These are phyloP conservation scores for Siderastrea siderea DNA, from an alignment of 92 coral and sea anemone species.

Conservation along the genomic window DNA sequence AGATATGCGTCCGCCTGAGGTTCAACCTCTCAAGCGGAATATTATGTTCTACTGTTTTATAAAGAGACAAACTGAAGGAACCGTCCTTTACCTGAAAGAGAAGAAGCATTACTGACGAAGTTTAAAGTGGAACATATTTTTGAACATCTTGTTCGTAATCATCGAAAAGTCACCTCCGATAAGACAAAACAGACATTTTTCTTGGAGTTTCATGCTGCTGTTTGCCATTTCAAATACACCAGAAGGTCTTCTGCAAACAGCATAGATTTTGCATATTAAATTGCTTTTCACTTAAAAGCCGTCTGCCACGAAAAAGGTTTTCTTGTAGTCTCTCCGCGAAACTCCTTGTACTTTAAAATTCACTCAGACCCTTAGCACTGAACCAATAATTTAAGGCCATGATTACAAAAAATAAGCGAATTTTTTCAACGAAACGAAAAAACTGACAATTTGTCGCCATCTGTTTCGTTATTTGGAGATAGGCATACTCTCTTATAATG, in stretches of 20 bases:
- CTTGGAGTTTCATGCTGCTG: not conserved
- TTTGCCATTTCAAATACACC: not conserved
- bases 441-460: not conserved
- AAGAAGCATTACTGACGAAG: not conserved
- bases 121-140: no score
- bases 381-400: not conserved
- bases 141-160: no score
- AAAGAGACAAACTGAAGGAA: no score
- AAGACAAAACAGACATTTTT: not conserved
- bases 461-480: conserved; percentile 18
- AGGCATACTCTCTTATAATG: conserved; percentile 17
- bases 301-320: not conserved
- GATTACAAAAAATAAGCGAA: not conserved
- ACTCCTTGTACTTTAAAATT: not conserved
- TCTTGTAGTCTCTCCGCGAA: not conserved
- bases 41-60: no score
- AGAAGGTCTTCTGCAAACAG: not conserved
- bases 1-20: no score
- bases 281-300: not conserved
- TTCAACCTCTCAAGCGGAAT: no score
- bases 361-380: not conserved
- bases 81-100: no score
- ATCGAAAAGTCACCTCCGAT: no score
- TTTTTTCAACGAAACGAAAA: not conserved
- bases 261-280: conserved; percentile 1